A percentile compares a stretch with the other conserved stretches of the same genome.
phyloP scores from a whole-genome alignment of 2,888 invertebrate species.

The Neoscelio sp. region DNA sequence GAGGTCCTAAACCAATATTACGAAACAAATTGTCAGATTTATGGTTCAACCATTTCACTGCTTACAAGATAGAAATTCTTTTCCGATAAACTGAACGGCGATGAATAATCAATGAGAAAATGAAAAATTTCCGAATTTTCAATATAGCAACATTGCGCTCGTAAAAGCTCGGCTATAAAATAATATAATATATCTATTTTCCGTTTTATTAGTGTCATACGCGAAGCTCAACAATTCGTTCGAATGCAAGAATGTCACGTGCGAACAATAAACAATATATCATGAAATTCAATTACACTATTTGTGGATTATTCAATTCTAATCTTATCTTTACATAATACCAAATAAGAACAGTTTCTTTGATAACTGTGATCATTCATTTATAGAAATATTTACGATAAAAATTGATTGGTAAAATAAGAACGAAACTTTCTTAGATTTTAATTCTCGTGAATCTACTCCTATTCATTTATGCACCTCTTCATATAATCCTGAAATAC shows the following conservation, averaged over 20 bases:
- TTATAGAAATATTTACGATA: not conserved
- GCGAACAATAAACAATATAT: slow-evolving; percentile 46
- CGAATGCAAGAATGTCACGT: slow-evolving; percentile 27
- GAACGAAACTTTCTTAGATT: too few relatives aligned
- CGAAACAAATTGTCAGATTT: slow-evolving; percentile 31
- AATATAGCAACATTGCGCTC: slow-evolving; percentile 27
- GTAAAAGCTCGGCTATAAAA: slow-evolving; percentile 24
- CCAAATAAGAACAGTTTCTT: slow-evolving; percentile 15
- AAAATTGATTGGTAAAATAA: too few relatives aligned
- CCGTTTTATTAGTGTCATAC: slow-evolving; percentile 43
- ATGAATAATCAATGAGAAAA: slow-evolving; percentile 27
- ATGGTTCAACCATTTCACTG: slow-evolving; percentile 5
- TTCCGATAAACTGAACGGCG: slow-evolving; percentile 21
- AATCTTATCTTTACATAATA: slow-evolving; percentile 41
- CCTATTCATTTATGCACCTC: too few relatives aligned
- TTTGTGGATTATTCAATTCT: slow-evolving; percentile 40
- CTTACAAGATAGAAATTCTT: slow-evolving; percentile 18
- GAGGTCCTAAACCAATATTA: slow-evolving; percentile 19
- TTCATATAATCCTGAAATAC: slow-evolving; percentile 10
- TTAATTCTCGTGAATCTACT: too few relatives aligned
- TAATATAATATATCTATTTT: slow-evolving; percentile 20
- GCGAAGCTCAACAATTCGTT: slow-evolving; percentile 22
- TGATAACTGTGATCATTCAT: not conserved
- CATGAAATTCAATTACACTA: slow-evolving; percentile 42
- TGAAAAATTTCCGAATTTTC: slow-evolving; percentile 7